Percentiles rank a stretch among this genome's conserved stretches.
Evolutionary conservation across 2,888 invertebrate species (phyloP).

Genomic region (Amblyteles armatorius): DNA sequence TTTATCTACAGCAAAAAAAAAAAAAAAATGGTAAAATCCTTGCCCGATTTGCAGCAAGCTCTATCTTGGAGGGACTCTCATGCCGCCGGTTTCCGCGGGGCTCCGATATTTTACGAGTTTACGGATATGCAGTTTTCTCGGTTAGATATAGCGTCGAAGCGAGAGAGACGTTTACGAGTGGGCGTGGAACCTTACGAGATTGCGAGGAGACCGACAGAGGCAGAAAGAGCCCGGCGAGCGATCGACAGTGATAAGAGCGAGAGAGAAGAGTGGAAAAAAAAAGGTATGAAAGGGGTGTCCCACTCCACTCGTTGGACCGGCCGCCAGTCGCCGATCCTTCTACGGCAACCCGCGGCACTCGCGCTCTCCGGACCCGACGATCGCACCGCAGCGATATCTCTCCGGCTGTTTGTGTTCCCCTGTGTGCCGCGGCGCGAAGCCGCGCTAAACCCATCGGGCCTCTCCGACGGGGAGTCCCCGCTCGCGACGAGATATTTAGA

Average conservation of each 20-base stretch:
- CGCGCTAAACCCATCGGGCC: background rate
- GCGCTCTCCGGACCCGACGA: slow-evolving; percentile 58
- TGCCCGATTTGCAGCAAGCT: background rate
- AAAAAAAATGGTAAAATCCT: background rate
- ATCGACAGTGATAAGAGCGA: slow-evolving; percentile 16
- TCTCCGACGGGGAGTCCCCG: slow-evolving; percentile 1
- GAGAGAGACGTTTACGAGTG: slow-evolving; percentile 66
- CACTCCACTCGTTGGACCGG: slow-evolving; percentile 72
- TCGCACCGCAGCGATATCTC: slow-evolving; percentile 70
- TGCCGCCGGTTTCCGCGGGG: slow-evolving; percentile 6
- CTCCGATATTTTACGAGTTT: slow-evolving; percentile 41
- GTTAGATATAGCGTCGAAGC: slow-evolving; percentile 37
- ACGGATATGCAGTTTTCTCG: slow-evolving; percentile 53
- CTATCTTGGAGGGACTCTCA: background rate
- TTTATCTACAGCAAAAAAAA: background rate
- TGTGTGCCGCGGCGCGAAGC: slow-evolving; percentile 22
- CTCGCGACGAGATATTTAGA: slow-evolving; percentile 62
- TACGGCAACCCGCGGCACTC: slow-evolving; percentile 77
- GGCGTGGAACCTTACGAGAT: slow-evolving; percentile 67
- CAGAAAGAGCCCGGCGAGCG: slow-evolving; percentile 12
- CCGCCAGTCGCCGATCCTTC: slow-evolving; percentile 78
- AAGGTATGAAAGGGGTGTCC: slow-evolving; percentile 63
- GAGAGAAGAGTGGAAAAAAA: slow-evolving; percentile 20
- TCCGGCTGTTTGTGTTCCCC: slow-evolving; percentile 3
- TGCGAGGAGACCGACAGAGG: slow-evolving; percentile 48